Percentiles rank a stretch among this genome's conserved stretches.
Evolutionary conservation across 2,113 vertebrate genomes (phyloP).

Genomic region (Crotalus helleri): DNA sequence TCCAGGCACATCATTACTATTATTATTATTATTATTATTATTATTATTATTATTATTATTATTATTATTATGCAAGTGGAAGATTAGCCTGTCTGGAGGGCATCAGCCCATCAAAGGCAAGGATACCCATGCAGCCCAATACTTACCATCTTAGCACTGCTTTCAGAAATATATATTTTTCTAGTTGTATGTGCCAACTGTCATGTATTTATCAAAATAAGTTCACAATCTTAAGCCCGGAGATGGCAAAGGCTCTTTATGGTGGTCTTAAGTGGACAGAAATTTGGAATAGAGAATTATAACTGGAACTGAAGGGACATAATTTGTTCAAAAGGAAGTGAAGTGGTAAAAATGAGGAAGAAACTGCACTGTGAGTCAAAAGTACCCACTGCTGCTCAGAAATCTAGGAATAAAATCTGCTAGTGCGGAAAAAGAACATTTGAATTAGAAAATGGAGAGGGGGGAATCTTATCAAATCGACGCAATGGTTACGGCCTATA

Average conservation of each 20-base stretch:
- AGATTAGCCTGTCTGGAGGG: not conserved
- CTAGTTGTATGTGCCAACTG: not conserved
- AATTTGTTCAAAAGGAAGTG: not conserved
- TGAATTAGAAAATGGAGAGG: not conserved
- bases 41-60: no score
- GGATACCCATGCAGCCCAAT: not conserved
- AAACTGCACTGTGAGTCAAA: not conserved
- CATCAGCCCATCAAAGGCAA: not conserved
- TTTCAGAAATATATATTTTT: not conserved
- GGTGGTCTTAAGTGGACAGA: not conserved
- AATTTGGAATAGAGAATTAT: not conserved
- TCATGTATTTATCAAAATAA: not conserved
- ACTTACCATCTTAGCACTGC: not conserved
- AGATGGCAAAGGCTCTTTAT: not conserved
- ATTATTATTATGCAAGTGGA: not conserved
- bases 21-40: no score
- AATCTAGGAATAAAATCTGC: not conserved
- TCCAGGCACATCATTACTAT: no score
- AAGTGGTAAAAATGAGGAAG: not conserved
- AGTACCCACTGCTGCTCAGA: not conserved
- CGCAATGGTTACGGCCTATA: not conserved
- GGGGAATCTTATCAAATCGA: not conserved
- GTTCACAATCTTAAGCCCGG: not conserved
- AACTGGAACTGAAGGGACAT: not conserved
- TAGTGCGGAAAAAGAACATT: not conserved